Evolutionary conservation across 35 echinoderm and acorn worm species (phyloP).

Genomic region (Nesometra sesokonis): DNA sequence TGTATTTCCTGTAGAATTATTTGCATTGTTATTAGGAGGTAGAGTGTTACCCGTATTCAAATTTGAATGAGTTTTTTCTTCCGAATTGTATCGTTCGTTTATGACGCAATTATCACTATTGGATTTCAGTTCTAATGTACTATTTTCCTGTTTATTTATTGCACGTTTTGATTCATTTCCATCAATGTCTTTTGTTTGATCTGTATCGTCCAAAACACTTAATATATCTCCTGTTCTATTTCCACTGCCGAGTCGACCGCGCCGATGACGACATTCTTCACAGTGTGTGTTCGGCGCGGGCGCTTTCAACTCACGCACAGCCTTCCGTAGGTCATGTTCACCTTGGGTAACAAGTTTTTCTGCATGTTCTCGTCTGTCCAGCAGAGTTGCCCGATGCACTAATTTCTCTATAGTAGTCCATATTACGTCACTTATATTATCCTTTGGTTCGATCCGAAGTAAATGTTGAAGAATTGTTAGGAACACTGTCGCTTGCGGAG

Average conservation of each 20-base stretch:
- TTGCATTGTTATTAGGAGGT: not conserved
- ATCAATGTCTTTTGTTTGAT: not conserved
- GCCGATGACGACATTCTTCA: not conserved
- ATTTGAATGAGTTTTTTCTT: not conserved
- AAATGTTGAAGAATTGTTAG: constrained; percentile 95
- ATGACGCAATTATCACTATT: not conserved
- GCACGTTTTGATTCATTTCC: not conserved
- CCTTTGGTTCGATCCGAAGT: constrained; percentile 69
- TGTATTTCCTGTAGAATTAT: not conserved
- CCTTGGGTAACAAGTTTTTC: constrained; percentile 48
- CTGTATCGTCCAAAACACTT: not conserved
- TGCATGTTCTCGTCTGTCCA: constrained; percentile 70
- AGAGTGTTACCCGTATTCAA: not conserved
- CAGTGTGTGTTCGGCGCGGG: not conserved
- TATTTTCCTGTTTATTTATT: not conserved
- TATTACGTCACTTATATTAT: constrained; percentile 58
- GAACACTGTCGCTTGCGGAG: constrained; percentile 52
- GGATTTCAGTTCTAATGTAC: not conserved
- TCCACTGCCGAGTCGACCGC: not conserved
- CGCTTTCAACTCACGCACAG: constrained; percentile 22
- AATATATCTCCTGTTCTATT: not conserved
- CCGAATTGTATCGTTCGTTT: not conserved
- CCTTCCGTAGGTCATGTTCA: constrained; percentile 52
- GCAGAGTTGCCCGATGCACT: constrained; percentile 64
- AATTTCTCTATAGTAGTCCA: constrained; percentile 86